These are phyloP conservation scores for Eristalis pertinax DNA, from an alignment of 2,888 invertebrate genomes.

Conservation along the genomic window DNA sequence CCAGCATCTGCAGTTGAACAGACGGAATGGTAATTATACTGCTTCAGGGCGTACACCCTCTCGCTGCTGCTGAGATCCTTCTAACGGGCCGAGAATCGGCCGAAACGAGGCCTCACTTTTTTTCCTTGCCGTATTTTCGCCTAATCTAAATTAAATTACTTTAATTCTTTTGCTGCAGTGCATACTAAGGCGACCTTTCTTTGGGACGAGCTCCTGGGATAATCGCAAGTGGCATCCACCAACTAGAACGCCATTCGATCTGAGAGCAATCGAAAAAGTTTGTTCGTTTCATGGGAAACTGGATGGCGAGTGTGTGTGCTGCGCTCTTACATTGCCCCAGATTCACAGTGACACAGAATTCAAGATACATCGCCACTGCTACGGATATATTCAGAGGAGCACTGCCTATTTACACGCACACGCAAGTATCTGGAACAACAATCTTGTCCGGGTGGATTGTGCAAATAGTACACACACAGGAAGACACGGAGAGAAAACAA, in stretches of 20 bases:
- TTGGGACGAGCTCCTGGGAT: not conserved
- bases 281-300: conserved; percentile 17
- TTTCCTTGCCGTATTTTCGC: not conserved
- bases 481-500: not conserved
- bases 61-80: not conserved
- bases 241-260: conserved; percentile 23
- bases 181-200: conserved; percentile 52
- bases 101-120: conserved; percentile 1
- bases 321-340: conserved; percentile 65
- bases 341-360: conserved; percentile 61
- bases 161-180: conserved; percentile 61
- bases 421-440: conserved; percentile 60
- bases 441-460: conserved; percentile 60
- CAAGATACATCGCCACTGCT: conserved; percentile 21
- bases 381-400: not conserved
- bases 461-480: conserved; percentile 39
- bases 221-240: not conserved
- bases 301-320: conserved; percentile 21
- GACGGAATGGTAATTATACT: conserved; percentile 60
- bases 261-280: conserved; percentile 45
- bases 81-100: conserved; percentile 39
- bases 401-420: conserved; percentile 51
- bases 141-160: conserved; percentile 69
- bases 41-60: conserved; percentile 32
- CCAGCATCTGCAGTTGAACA: conserved; percentile 54